These are phyloP conservation scores for Prietella phreatophila DNA, from an alignment of 2,113 vertebrate species.

Conservation along the genomic window DNA sequence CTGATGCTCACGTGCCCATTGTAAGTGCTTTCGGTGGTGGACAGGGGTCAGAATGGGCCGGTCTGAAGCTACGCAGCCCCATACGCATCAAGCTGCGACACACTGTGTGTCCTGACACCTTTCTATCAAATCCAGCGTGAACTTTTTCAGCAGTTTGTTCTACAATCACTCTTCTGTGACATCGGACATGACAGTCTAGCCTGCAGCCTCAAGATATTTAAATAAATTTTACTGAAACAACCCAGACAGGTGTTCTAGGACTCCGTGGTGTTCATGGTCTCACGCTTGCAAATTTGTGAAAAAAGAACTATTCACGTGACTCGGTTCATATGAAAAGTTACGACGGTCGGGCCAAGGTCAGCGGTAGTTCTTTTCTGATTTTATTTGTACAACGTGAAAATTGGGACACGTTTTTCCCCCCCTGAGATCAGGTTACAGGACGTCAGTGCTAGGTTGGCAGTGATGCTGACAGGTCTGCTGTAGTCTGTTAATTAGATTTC, in stretches of 20 bases:
- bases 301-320: neutral
- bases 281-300: neutral
- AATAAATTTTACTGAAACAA: constrained; percentile 3
- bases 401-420: neutral
- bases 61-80: too few relatives aligned
- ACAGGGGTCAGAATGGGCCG: too few relatives aligned
- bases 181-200: too few relatives aligned
- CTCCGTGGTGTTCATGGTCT: neutral
- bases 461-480: neutral
- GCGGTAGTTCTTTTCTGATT: neutral
- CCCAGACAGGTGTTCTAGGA: neutral
- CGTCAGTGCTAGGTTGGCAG: too few relatives aligned
- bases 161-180: too few relatives aligned
- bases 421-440: neutral
- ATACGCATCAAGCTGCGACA: too few relatives aligned
- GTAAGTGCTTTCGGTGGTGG: too few relatives aligned
- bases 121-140: too few relatives aligned
- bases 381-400: neutral
- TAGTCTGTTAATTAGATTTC: neutral
- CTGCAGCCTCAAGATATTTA: neutral
- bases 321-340: neutral
- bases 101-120: too few relatives aligned
- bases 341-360: neutral
- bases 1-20: too few relatives aligned
- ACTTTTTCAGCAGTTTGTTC: too few relatives aligned